Evolutionary conservation across 2,797 vertebrate genomes (phyloP).

Genomic region (Heterohyrax brucei): DNA sequence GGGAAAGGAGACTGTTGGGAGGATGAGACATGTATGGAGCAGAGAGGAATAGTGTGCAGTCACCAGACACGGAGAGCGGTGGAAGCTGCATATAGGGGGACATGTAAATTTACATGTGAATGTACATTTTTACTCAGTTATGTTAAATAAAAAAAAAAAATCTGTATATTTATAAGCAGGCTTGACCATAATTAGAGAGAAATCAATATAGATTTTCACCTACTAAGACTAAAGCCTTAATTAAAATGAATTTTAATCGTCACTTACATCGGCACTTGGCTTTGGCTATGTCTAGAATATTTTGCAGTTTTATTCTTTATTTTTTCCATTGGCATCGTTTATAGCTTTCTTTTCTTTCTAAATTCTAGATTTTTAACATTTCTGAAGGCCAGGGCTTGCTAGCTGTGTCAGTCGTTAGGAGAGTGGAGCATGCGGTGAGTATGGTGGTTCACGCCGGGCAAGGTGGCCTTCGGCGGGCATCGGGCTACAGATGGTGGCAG

Average conservation of each 20-base stretch:
- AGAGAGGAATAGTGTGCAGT: too few relatives aligned
- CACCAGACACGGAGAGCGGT: too few relatives aligned
- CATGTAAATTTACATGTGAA: too few relatives aligned
- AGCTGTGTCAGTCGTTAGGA: neutral
- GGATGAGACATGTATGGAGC: too few relatives aligned
- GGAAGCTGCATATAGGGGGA: too few relatives aligned
- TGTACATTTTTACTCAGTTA: too few relatives aligned
- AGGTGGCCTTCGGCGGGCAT: fast-evolving
- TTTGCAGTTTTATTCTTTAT: neutral
- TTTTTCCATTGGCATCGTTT: neutral
- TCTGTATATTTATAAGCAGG: slow-evolving; percentile 67
- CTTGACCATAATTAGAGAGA: slow-evolving; percentile 29
- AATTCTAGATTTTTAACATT: neutral
- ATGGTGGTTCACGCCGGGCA: neutral
- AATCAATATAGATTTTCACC: neutral
- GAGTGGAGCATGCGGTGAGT: too few relatives aligned
- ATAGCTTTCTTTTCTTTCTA: neutral
- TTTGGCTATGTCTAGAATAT: neutral
- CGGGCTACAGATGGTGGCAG: fast-evolving
- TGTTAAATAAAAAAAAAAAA: slow-evolving; percentile 52
- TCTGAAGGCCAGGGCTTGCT: neutral
- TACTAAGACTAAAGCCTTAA: neutral
- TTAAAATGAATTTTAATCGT: slow-evolving; percentile 2
- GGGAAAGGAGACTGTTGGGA: too few relatives aligned
- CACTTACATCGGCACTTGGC: neutral